Base-by-base conservation (phyloP, 2,888 invertebrate species). In the Chorisops tibialis region DNA sequence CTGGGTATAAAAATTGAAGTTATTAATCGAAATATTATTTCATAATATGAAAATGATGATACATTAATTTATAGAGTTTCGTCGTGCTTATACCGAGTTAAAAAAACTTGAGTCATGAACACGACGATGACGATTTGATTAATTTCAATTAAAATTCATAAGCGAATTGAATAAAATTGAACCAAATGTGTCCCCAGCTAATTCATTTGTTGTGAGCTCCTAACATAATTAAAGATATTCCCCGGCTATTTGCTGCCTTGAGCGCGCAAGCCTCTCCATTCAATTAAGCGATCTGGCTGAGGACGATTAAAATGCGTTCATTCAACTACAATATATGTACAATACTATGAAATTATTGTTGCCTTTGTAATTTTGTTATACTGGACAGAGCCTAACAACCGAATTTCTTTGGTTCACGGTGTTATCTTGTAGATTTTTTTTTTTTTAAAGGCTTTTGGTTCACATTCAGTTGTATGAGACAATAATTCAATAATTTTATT, bases 61-160 rank as follows among this genome's bases (percentile, higher is more conserved):
- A 52, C 47, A 61, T 45, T 50, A 48, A 52, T 56, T 48, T 43
- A 39, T 18, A 56, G 43, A 43, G 39, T 43, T 43, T 56, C 45
- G 56, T n/a, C 30, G 43, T 24, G 56, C 56, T 35, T 35, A 43
- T 43, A 16, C 41, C 47, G 35, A 59, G 48, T 59, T 47, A 47
- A 35, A n/a, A n/a, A 38, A 37, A 35, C 47, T 59, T 48, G 48
- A 59, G 37, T 59, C 59, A 59, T 59, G 48, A 59, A 59, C 47
- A 48, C 59, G 35, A 59, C 45, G 60, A 56, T 52, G 63, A 65
- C 66, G 56, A 63, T 65, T 66, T 63, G 63, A 65, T 65, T 65
- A 65, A 65, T 63, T 66, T 63, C 64, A 66, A 65, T 64, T 66
- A 67, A 67, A 63, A 66, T 66, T 66, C 66, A 60, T 62, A 63